phyloP scores from a whole-genome alignment of 2,888 invertebrate genomes.

The Allolobophora icterica region DNA sequence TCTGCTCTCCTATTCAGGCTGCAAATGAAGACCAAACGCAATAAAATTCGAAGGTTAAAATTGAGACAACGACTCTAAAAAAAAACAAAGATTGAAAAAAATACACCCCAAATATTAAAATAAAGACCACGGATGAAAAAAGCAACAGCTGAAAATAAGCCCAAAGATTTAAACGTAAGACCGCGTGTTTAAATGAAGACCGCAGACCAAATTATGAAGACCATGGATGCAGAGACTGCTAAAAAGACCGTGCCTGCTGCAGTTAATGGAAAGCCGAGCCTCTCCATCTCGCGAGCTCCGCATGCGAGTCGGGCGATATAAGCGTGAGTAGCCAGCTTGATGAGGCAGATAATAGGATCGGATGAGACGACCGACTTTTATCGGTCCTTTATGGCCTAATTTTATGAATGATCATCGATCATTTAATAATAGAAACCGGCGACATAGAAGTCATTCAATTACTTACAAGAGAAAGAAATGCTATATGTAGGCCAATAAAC shows the following conservation, averaged over 20 bases:
- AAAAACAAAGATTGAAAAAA: too few species aligned
- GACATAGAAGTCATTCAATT: background rate
- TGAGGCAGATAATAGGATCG: constrained; percentile 8
- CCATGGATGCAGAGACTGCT: background rate
- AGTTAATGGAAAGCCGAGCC: too few species aligned
- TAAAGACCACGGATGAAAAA: too few species aligned
- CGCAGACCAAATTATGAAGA: too few species aligned
- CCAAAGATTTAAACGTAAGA: too few species aligned
- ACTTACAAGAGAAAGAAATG: background rate
- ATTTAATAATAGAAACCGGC: background rate
- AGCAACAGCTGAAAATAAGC: too few species aligned
- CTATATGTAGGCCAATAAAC: too few species aligned
- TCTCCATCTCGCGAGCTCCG: background rate
- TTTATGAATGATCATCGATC: background rate
- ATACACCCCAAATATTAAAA: too few species aligned
- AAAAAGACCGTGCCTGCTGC: background rate
- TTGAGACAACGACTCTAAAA: too few species aligned
- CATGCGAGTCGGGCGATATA: background rate
- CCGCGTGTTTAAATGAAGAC: too few species aligned
- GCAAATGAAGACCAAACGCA: background rate
- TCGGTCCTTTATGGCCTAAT: background rate
- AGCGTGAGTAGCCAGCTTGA: background rate
- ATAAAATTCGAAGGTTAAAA: too few species aligned
- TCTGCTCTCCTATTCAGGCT: too few species aligned
- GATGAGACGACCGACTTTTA: background rate